These are phyloP conservation scores for Hycleus cichorii DNA, from an alignment of 1,140 invertebrate genomes.

Conservation along the genomic window DNA sequence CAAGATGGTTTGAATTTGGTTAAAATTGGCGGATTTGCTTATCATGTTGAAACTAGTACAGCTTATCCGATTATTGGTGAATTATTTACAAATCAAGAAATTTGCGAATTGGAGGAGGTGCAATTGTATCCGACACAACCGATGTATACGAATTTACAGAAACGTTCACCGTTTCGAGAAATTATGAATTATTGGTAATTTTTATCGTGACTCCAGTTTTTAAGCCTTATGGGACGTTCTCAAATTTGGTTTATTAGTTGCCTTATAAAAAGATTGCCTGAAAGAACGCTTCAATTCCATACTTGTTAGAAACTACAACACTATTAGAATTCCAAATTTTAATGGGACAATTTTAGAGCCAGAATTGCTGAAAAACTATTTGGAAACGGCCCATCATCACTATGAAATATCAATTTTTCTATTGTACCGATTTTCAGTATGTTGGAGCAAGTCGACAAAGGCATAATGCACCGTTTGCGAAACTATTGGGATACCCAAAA, in stretches of 20 bases:
- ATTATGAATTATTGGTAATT: constrained; percentile 31
- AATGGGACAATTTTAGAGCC: too few relatives aligned
- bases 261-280: too few relatives aligned
- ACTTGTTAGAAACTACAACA: too few relatives aligned
- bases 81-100: constrained; percentile 25
- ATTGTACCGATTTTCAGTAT: constrained; percentile 2
- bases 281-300: too few relatives aligned
- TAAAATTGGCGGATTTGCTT: constrained; percentile 29
- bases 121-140: constrained; percentile 28
- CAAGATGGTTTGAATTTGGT: constrained; percentile 26
- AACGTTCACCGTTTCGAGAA: constrained; percentile 31
- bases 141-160: constrained; percentile 28
- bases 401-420: background rate
- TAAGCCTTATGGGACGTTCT: too few relatives aligned
- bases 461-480: constrained; percentile 10
- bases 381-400: background rate
- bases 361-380: too few relatives aligned
- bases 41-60: constrained; percentile 28
- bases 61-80: constrained; percentile 33
- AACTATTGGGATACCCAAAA: constrained; percentile 15
- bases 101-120: constrained; percentile 34
- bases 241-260: too few relatives aligned
- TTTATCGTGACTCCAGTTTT: too few relatives aligned
- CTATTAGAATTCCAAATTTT: too few relatives aligned
- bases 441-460: constrained; percentile 6